phyloP scores from a whole-genome alignment of 2,888 invertebrate species.

The Hylaea fasciaria region DNA sequence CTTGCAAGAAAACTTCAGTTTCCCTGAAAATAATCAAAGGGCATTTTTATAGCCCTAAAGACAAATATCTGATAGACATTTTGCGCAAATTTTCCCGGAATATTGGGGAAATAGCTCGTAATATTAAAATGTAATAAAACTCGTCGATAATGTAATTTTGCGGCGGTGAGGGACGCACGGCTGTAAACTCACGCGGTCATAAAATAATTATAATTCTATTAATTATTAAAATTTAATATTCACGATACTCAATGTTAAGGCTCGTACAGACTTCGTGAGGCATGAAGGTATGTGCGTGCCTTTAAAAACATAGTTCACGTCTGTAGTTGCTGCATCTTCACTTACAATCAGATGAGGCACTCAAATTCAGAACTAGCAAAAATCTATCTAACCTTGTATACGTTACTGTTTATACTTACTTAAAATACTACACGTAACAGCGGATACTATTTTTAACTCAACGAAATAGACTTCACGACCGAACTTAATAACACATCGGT shows the following conservation, averaged over 20 bases:
- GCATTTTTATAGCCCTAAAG: constrained; percentile 52
- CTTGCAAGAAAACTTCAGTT: neutral
- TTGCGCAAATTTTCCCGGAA: constrained; percentile 59
- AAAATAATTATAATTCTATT: too few relatives aligned
- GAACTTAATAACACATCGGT: constrained; percentile 40
- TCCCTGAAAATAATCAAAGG: constrained; percentile 50
- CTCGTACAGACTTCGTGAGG: too few relatives aligned
- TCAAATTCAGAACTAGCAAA: too few relatives aligned
- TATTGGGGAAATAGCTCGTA: constrained; percentile 68
- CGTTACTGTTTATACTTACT: neutral
- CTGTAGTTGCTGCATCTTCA: too few relatives aligned
- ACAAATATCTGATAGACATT: constrained; percentile 61
- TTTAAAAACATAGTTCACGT: too few relatives aligned
- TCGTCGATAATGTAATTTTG: constrained; percentile 71
- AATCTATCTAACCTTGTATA: too few relatives aligned
- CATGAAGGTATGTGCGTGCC: too few relatives aligned
- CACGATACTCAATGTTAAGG: neutral
- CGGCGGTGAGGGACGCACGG: constrained; percentile 56
- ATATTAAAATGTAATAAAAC: constrained; percentile 80
- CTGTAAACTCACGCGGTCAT: constrained; percentile 32
- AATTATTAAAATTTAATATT: too few relatives aligned
- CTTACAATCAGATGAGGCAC: too few relatives aligned
- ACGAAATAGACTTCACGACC: constrained; percentile 20
- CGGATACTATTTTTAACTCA: constrained; percentile 7
- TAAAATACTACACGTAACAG: neutral